Evolutionary conservation across 2,113 vertebrate species (phyloP), one percentile per base, ranked within the genome.

Genomic region (Chlorodrepanis virens): DNA sequence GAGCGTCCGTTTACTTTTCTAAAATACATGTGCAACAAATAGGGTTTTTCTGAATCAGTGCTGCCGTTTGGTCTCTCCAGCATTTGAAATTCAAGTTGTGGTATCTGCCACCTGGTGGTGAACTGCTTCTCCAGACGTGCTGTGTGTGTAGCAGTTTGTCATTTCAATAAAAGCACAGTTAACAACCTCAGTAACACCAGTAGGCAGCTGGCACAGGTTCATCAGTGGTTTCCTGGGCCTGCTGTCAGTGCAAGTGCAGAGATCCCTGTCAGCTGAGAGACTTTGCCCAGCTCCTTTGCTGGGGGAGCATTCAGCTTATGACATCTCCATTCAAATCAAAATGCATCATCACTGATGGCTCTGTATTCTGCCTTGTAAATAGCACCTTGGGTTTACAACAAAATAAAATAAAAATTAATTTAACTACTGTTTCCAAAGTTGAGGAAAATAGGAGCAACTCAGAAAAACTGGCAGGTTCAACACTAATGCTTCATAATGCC

Each of bases 81-180:
- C 33, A 3, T 60, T 53, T 39, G 29, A 49, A 65, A 65, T 60
- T 39, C 47, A 11, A 20, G 47, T 39, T 76, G 33, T 33, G 57
- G 3, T 39, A 35, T 44, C 71, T 93, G 94, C 91, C 94, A 94
- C 77, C 96, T 91, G 56, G 81, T 82, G 94, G 89, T 33, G 47
- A 86, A 19, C n/a, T 35, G 25, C n/a, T 61, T 42, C 52, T 88
- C 31, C 29, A 5, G 24, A 18, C 8, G 4, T 11, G 7, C 57
- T 29, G 39, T 19, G 20, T 19, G 33, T 74, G 28, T 54, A 75
- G 27, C 28, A 21, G 27, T 39, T 74, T 9, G 6, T 45, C 2
- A 31, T 70, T 63, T 71, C 67, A 42, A 4, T 42, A 14, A 7
- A 70, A 72, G 24, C 61, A n/a, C 28, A 25, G 53, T 47, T 61